Conservation (phyloP, 2,113 vertebrate genomes). For the Prolemur simus region DNA sequence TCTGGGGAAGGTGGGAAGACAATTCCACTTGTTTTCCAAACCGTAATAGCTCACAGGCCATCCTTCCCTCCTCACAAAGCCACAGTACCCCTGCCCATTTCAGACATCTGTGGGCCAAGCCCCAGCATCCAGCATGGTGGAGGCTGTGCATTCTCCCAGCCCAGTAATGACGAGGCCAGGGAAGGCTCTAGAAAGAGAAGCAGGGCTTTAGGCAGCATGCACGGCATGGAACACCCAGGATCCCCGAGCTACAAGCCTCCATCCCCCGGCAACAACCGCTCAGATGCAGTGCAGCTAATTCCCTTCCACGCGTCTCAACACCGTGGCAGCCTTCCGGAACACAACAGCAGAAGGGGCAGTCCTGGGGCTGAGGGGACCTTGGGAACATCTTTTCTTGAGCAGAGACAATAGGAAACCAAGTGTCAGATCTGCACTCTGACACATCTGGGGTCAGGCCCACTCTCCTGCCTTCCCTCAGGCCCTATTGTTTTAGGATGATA, state of each 20-base stretch:
- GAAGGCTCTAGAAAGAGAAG: not conserved
- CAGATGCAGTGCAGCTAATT: slow-evolving; percentile 7
- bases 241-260: not conserved
- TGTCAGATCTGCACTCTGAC: slow-evolving; percentile 17
- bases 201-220: not conserved
- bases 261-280: slow-evolving; percentile 8
- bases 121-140: not conserved
- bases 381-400: not conserved
- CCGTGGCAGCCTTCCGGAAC: not conserved
- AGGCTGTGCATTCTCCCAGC: not conserved
- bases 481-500: slow-evolving; percentile 74
- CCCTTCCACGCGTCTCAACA: not conserved
- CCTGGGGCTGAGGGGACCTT: not conserved
- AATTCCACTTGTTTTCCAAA: slow-evolving; percentile 32
- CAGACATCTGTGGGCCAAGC: slow-evolving; percentile 31
- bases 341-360: not conserved
- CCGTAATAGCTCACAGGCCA: slow-evolving; percentile 38
- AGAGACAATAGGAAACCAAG: slow-evolving; percentile 16
- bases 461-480: slow-evolving; percentile 27
- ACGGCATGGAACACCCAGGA: not conserved
- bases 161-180: not conserved
- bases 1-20: not conserved
- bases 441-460: not conserved
- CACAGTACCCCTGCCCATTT: not conserved
- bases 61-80: not conserved